These are phyloP conservation scores for Hyla sarda DNA, from an alignment of 2,113 vertebrate genomes.

Conservation along the genomic window DNA sequence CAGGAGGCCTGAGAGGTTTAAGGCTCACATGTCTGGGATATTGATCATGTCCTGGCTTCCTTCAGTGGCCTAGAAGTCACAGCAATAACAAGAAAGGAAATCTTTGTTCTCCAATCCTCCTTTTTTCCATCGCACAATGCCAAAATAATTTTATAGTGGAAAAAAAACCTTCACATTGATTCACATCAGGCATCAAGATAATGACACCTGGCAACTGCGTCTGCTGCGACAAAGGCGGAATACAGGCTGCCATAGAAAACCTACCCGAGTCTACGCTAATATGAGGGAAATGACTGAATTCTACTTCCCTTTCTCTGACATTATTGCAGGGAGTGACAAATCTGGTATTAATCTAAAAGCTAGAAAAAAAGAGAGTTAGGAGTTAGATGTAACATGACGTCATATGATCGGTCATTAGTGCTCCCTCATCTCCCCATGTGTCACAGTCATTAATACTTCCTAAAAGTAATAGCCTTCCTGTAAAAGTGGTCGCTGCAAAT, in stretches of 20 bases:
- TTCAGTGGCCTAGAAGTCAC: background rate
- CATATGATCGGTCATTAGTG: no score
- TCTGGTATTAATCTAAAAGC: no score
- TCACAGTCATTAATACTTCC: no score
- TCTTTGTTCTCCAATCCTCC: background rate
- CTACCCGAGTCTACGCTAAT: no score
- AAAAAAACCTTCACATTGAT: background rate
- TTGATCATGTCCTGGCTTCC: background rate
- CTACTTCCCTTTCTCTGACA: no score
- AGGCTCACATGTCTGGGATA: background rate
- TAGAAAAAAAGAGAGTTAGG: no score
- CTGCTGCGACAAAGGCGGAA: background rate
- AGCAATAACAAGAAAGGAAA: background rate
- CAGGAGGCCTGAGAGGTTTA: background rate
- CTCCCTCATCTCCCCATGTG: no score
- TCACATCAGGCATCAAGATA: background rate
- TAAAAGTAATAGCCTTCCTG: no score
- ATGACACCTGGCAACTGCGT: background rate
- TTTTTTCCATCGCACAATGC: background rate
- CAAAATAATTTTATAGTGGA: slow-evolving; percentile 1
- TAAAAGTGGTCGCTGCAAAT: no score
- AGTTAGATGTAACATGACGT: no score
- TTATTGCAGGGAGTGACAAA: no score
- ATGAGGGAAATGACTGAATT: no score
- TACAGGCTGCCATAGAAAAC: background rate